Evolutionary conservation across 1,140 invertebrate species (phyloP).

Genomic region (Coptotermes formosanus): DNA sequence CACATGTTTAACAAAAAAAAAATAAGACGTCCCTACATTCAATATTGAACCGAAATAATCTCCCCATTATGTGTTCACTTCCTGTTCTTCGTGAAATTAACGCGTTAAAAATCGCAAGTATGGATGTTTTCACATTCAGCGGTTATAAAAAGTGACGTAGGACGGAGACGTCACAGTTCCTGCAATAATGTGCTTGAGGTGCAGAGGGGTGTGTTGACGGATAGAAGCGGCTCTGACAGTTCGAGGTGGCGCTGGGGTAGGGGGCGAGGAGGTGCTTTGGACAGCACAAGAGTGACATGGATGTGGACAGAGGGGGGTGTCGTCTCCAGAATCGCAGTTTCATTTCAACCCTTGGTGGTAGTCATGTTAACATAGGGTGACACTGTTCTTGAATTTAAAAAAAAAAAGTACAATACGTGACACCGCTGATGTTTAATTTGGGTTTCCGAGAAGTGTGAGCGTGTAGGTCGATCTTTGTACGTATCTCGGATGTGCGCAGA

Average conservation of each 20-base stretch:
- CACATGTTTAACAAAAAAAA: no score
- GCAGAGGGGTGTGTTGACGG: not conserved
- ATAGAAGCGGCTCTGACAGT: conserved; percentile 1
- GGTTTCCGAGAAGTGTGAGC: not conserved
- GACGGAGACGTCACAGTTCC: not conserved
- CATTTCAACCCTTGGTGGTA: conserved; percentile 14
- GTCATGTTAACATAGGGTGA: conserved; percentile 18
- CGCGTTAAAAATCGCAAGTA: no score
- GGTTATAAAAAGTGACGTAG: not conserved
- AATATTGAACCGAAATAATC: no score
- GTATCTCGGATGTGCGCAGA: not conserved
- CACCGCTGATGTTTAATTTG: not conserved
- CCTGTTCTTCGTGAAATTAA: no score
- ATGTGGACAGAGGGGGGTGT: not conserved
- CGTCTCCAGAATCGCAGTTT: conserved; percentile 24
- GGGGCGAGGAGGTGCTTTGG: conserved; percentile 16
- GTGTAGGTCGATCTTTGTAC: not conserved
- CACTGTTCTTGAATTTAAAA: conserved; percentile 17
- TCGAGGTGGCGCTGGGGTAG: not conserved
- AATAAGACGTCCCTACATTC: no score
- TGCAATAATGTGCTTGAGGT: conserved; percentile 25
- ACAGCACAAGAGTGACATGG: conserved; percentile 21
- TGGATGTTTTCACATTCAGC: not conserved
- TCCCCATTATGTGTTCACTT: no score
- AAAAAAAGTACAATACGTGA: not conserved